Base-by-base conservation (phyloP, 2,113 vertebrate genomes). In the Procavia capensis region DNA sequence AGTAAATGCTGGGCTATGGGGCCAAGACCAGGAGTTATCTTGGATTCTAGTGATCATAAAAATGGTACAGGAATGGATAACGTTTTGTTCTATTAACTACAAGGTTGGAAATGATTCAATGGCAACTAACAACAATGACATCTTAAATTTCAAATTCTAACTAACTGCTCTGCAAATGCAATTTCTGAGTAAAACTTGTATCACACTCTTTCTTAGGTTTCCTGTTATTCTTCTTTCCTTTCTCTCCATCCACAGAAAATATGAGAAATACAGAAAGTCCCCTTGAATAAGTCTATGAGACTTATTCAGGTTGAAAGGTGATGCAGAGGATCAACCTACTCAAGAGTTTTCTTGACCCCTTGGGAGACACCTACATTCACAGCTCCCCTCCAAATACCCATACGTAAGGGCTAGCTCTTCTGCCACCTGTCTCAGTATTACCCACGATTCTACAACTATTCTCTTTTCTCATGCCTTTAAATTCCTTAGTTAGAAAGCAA, bases 171-270 rank as follows among this genome's bases (percentile, higher is more conserved):
- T 75, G 83, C 7, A 86, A 85, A 86, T 74, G 3, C 22, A 63
- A 85, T 20, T 78, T 83, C 29, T 68, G 24, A 79, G 85, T 82
- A 95, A 88, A 93, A 93, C 39, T 79, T 81, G 9, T 43, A 43
- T 59, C 25, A 27, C 11, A 4, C 5, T 57, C 4, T 34, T 31
- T 66, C n/a, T 59, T 57, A 36, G 45, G 9, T 80, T 80, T 85
- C 29, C 45, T 41, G 20, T 59, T 78, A 84, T 82, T 66, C 25
- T 43, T 84, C 64, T 50, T 63, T 34, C 8, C 50, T 36, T 82
- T 80, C 57, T 76, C 75, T 64, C 29, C 9, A 76, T 36, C 27
- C 9, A 90, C 9, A 95, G 82, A 95, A 68, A 63, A 43, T 17
- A 70, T 0, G 9, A 39, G 47, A 7, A 85, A 89, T 59, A 80